These are phyloP conservation scores for Embiotoca jacksoni DNA, from an alignment of 2,113 vertebrate genomes.

Conservation along the genomic window DNA sequence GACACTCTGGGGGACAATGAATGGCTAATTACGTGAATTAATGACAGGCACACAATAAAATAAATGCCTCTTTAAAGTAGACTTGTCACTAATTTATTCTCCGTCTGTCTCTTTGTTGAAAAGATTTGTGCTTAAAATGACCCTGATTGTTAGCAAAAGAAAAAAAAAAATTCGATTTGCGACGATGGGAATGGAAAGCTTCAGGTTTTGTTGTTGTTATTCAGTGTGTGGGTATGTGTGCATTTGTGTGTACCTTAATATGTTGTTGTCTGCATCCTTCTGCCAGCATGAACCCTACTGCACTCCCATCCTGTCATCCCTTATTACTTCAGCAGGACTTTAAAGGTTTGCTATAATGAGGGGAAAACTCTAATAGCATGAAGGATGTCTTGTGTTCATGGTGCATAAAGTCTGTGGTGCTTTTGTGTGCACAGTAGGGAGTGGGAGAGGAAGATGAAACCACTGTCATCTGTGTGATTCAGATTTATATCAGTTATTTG, in stretches of 20 bases:
- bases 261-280: slow-evolving; percentile 11
- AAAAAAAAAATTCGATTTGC: slow-evolving; percentile 53
- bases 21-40: slow-evolving; percentile 68
- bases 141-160: slow-evolving; percentile 18
- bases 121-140: slow-evolving; percentile 58
- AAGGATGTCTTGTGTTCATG: slow-evolving; percentile 3
- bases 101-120: slow-evolving; percentile 18
- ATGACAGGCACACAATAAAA: slow-evolving; percentile 57
- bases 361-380: slow-evolving; percentile 28
- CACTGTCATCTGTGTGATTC: slow-evolving; percentile 10
- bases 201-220: slow-evolving; percentile 40
- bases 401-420: slow-evolving; percentile 12
- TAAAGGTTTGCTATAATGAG: slow-evolving; percentile 60
- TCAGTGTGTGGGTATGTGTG: slow-evolving; percentile 13
- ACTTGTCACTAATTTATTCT: slow-evolving; percentile 54
- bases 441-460: slow-evolving; percentile 9
- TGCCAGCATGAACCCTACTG: slow-evolving; percentile 18
- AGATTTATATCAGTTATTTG: not conserved
- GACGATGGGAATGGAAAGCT: slow-evolving; percentile 47
- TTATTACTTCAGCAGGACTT: slow-evolving; percentile 54
- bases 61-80: slow-evolving; percentile 41
- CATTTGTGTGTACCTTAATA: not conserved
- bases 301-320: slow-evolving; percentile 40
- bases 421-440: not conserved
- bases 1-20: slow-evolving; percentile 54